Base-by-base conservation (phyloP, 1,140 invertebrate genomes). In the Zaprionus inermis region DNA sequence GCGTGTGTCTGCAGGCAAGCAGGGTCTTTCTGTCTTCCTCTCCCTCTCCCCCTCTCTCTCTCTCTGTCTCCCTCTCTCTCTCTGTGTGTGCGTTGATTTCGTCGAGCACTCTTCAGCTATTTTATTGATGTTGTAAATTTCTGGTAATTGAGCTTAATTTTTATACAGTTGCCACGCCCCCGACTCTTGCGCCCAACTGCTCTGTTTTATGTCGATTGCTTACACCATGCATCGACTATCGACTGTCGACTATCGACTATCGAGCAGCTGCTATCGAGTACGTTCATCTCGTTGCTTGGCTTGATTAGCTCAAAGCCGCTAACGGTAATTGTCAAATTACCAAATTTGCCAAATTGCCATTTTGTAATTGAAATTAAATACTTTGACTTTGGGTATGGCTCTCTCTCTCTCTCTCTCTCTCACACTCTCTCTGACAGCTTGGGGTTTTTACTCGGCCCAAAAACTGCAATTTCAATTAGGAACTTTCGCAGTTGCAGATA, bases 101-200 rank as follows among this genome's bases (percentile, higher is more conserved):
- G 84, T 84, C 84, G 84, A 88, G 80, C 80, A 89, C 84, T 88
- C 84, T 88, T 88, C 84, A 88, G 60, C 83, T 88, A 88, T 88
- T 88, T 88, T 88, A 88, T 88, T 88, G 84, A 88, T 88, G 84
- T 81, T 88, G 84, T 88, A 88, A 88, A 89, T 88, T 88, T 88
- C 84, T 88, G 84, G 84, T 88, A 88, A 88, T 88, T 88, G 84
- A 88, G 84, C 84, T 88, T 88, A 88, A 88, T 88, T 88, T 88
- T 88, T 88, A 88, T 88, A 89, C 84, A 89, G 80, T 89, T 77
- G 82, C 56, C 60, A 36, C 36, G 20, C 60, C 44, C 41, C 11
- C 22, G 6, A 3, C 18, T n/a, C 2, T 12, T 2, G 10, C 16
- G n/a, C 10, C 22, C 49, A 36, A 36, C 66, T 55, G 60, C 56